Percentiles rank a stretch among this genome's conserved stretches.
phyloP scores from a whole-genome alignment of 2,797 vertebrate genomes.

The Etheostoma nigrum region DNA sequence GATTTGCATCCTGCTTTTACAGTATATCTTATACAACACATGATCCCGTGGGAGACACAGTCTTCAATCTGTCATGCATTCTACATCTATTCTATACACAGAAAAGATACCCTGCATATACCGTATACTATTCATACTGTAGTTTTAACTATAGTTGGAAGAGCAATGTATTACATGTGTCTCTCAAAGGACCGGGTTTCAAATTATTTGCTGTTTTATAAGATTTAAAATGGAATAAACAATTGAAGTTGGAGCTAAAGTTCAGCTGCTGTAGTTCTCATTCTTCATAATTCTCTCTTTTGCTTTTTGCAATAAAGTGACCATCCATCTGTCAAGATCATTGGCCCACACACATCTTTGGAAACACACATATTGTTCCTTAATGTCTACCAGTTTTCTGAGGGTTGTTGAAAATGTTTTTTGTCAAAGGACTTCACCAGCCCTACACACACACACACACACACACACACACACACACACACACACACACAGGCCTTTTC shows the following conservation, averaged over 20 bases:
- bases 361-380: constrained; percentile 15
- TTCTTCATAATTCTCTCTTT: constrained; percentile 4
- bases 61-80: neutral
- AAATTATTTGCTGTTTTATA: neutral
- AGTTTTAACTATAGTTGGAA: neutral
- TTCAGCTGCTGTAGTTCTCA: constrained; percentile 10
- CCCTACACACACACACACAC: neutral
- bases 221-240: neutral
- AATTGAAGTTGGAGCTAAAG: neutral
- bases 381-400: constrained; percentile 5
- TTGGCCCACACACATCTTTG: constrained; percentile 2
- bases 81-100: constrained; percentile 3
- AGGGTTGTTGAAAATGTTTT: constrained; percentile 21
- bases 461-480: neutral
- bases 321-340: constrained; percentile 9
- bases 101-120: neutral
- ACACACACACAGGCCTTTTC: constrained; percentile 5
- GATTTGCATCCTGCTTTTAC: constrained; percentile 14
- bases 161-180: too few species aligned
- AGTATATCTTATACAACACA: neutral
- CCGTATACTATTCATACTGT: neutral
- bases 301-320: constrained; percentile 5
- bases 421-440: constrained; percentile 7
- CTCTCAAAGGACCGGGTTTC: too few species aligned
- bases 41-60: neutral